Evolutionary conservation across 2,888 invertebrate species (phyloP), one percentile per base, ranked within the genome.

Genomic region (Hirtodrosophila confusa): DNA sequence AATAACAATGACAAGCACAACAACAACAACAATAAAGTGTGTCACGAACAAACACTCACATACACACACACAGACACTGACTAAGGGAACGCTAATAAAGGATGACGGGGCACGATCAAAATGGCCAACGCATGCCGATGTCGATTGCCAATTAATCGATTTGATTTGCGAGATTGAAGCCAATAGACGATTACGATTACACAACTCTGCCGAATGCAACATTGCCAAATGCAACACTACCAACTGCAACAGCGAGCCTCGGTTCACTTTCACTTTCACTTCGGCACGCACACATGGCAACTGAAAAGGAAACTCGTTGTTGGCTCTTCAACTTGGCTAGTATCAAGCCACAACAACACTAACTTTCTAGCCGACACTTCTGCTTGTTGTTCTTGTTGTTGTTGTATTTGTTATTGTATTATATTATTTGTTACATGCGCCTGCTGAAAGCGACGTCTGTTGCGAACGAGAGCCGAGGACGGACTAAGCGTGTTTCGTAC

Each of bases 381-480:
- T 51, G 57, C 31, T 45, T 75, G 36, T 43, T 69, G 12, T 66
- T 55, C 23, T 33, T 8, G 41, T 45, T 48, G 48, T 23, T 63
- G 23, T 48, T 67, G 49, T 57, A 50, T 11, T 75, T 70, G 47
- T 49, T 40, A n/a, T 54, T 72, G n/a, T 10, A 41, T 24, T 40
- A 27, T 47, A 43, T 17, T 56, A 57, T 43, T 39, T 37, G 45
- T 60, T 58, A 61, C 55, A 47, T 35, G 62, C 68, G 69, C 39
- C 39, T 62, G 49, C 44, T 44, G 11, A 48, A 66, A 69, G 47
- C 75, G 39, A 78, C 89, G 89, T 85, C 90, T 88, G 74, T 78
- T 80, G 67, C 72, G 72, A 65, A 75, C 80, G 84, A 88, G 85
- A 83, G 88, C 88, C 89, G 86, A 88, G 89, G 90, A 90, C 90